These are phyloP conservation scores for Sterrhoptilus dennistouni DNA, from an alignment of 2,113 vertebrate genomes.

Conservation along the genomic window DNA sequence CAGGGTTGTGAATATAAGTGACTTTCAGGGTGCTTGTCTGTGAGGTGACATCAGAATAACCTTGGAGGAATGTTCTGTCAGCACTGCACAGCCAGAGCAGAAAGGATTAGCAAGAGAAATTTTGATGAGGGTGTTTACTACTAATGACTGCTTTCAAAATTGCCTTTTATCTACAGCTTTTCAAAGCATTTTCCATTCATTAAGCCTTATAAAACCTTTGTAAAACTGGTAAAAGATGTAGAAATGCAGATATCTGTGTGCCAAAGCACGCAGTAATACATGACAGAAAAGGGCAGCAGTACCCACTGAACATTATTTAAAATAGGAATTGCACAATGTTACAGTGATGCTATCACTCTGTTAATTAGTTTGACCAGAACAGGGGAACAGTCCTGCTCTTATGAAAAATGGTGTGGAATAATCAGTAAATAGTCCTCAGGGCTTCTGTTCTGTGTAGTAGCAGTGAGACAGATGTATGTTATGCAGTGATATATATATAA, in stretches of 20 bases:
- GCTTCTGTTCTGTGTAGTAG: not conserved
- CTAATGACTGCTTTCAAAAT: constrained; percentile 54
- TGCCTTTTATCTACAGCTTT: constrained; percentile 52
- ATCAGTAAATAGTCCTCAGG: not conserved
- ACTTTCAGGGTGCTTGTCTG: not conserved
- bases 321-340: not conserved
- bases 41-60: constrained; percentile 10
- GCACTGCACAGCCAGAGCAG: constrained; percentile 8
- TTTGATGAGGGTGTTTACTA: constrained; percentile 56
- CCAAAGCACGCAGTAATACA: not conserved
- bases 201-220: constrained; percentile 36
- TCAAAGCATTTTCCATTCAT: constrained; percentile 39
- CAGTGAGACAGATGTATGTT: not conserved
- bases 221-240: constrained; percentile 7
- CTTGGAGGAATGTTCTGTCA: constrained; percentile 37
- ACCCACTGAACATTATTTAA: not conserved
- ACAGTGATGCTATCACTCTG: not conserved
- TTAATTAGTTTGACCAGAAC: constrained; percentile 30
- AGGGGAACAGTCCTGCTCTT: not conserved
- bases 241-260: constrained; percentile 39
- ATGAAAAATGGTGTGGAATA: not conserved
- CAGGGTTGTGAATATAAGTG: not conserved
- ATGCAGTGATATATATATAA: not conserved
- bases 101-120: constrained; percentile 50
- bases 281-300: constrained; percentile 22